A percentile compares a stretch with the other conserved stretches of the same genome.
phyloP scores from a whole-genome alignment of 2,113 vertebrate species.

The Boulengeromyrus knoepffleri region DNA sequence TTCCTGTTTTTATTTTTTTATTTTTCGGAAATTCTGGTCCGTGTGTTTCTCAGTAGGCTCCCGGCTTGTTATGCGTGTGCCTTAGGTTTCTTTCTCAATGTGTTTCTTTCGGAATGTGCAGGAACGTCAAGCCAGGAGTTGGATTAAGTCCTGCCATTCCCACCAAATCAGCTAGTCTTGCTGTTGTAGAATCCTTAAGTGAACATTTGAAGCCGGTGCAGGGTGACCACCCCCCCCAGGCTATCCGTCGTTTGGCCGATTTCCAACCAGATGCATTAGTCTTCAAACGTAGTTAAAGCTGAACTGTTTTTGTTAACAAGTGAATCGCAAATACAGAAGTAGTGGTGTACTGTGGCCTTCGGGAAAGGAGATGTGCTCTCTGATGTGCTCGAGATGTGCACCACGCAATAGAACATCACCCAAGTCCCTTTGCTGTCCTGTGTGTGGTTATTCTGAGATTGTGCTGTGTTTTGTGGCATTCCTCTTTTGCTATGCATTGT shows the following conservation, averaged over 20 bases:
- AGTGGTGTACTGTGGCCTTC: not conserved
- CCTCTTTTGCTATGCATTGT: conserved; percentile 68
- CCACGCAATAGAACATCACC: not conserved
- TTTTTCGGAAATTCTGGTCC: conserved; percentile 26
- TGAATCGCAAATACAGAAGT: not conserved
- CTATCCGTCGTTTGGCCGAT: not conserved
- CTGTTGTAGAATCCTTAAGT: conserved; percentile 2
- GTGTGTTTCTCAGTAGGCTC: conserved; percentile 26
- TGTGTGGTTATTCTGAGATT: not conserved
- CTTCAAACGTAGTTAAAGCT: not conserved
- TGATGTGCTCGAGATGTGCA: too few species aligned
- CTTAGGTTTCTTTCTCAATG: conserved; percentile 67
- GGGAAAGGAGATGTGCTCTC: not conserved
- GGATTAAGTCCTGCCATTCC: conserved; percentile 23
- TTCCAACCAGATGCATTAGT: not conserved
- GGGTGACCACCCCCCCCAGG: not conserved
- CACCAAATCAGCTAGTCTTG: conserved; percentile 33
- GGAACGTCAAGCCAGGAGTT: not conserved
- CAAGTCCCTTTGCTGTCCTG: not conserved
- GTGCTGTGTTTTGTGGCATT: conserved; percentile 18
- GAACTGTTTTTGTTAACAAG: not conserved
- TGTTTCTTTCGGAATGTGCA: conserved; percentile 45
- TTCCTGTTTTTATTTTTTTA: conserved; percentile 39
- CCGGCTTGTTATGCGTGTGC: conserved; percentile 57
- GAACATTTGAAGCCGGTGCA: conserved; percentile 15